Evolutionary conservation across 2,888 invertebrate species (phyloP).

Genomic region (Buathra laborator): DNA sequence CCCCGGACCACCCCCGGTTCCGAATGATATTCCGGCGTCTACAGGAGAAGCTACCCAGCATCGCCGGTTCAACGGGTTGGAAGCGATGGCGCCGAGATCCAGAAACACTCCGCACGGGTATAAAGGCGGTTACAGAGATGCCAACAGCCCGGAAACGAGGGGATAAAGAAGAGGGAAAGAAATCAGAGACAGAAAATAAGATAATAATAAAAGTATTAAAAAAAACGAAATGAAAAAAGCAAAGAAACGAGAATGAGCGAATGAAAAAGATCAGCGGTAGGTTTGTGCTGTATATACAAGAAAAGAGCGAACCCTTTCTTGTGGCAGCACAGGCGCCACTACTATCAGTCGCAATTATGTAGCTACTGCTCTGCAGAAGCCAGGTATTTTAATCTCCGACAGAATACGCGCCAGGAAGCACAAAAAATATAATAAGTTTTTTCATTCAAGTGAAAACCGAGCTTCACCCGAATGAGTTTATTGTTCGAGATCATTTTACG

Average conservation of each 20-base stretch:
- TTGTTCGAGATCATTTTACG: slow-evolving; percentile 14
- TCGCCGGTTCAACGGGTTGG: slow-evolving; percentile 32
- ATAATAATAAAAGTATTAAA: slow-evolving; percentile 11
- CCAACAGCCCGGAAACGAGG: slow-evolving; percentile 34
- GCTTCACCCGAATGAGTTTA: neutral
- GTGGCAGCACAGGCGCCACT: slow-evolving; percentile 60
- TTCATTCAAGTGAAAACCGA: slow-evolving; percentile 57
- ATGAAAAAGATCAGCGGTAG: slow-evolving; percentile 45
- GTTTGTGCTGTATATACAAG: neutral
- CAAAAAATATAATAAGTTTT: slow-evolving; percentile 78
- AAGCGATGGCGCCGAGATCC: slow-evolving; percentile 46
- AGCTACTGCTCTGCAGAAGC: slow-evolving; percentile 52
- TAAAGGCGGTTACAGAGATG: neutral
- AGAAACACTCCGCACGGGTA: neutral
- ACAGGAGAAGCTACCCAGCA: slow-evolving; percentile 18
- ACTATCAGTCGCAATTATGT: slow-evolving; percentile 78
- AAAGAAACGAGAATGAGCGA: slow-evolving; percentile 47
- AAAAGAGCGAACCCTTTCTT: slow-evolving; percentile 28
- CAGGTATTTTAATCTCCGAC: slow-evolving; percentile 76
- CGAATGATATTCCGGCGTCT: slow-evolving; percentile 74
- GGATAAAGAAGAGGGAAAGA: slow-evolving; percentile 26
- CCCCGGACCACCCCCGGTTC: slow-evolving; percentile 69
- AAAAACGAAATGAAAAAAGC: slow-evolving; percentile 1
- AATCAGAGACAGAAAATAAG: slow-evolving; percentile 21
- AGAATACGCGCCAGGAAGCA: slow-evolving; percentile 55